Conservation (phyloP, 2,113 vertebrate species). For the Cheirogaleus medius region DNA sequence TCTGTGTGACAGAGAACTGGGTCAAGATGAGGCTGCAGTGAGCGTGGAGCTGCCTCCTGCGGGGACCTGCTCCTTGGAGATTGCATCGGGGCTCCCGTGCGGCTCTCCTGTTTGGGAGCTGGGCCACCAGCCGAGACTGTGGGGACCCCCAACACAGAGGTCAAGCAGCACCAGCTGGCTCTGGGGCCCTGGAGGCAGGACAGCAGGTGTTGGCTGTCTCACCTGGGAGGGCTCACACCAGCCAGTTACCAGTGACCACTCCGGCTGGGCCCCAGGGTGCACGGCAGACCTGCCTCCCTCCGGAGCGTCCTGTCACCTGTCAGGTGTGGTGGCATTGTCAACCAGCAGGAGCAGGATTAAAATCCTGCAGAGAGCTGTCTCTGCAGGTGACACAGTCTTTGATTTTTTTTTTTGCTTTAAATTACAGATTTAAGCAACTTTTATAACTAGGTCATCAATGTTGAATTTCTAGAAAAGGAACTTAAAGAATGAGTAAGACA, state of each 20-base stretch:
- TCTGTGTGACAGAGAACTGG: background rate
- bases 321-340: background rate
- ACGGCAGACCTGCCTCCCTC: background rate
- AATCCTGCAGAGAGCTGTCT: background rate
- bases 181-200: background rate
- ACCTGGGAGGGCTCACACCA: background rate
- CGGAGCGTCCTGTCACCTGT: background rate
- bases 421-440: background rate
- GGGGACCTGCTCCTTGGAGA: background rate
- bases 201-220: background rate
- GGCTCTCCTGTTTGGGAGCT: background rate
- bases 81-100: too few species aligned
- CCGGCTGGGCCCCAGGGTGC: background rate
- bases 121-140: background rate
- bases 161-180: background rate
- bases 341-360: background rate
- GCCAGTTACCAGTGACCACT: background rate
- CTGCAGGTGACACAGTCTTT: background rate
- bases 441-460: background rate
- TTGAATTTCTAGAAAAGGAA: slow-evolving; percentile 1
- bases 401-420: slow-evolving; percentile 34
- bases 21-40: background rate
- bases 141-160: background rate
- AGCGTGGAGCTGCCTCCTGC: fast-evolving
- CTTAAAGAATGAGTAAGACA: background rate